Evolutionary conservation across 2,797 vertebrate species (phyloP).

Genomic region (Alcedo quadribrachys): DNA sequence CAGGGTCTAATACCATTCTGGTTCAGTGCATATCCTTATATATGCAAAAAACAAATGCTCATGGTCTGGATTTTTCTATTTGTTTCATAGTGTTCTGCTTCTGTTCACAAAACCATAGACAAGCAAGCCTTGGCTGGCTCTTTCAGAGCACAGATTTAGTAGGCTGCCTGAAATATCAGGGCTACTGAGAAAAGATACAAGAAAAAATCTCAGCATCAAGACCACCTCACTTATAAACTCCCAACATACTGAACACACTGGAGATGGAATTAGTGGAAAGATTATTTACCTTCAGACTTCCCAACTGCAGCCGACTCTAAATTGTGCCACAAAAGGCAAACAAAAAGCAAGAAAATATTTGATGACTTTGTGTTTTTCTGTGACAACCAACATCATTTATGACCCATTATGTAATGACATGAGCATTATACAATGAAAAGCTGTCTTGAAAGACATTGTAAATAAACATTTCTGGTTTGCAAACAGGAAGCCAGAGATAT

Average conservation of each 20-base stretch:
- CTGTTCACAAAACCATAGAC: neutral
- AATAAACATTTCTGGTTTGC: slow-evolving; percentile 50
- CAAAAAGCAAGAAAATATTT: neutral
- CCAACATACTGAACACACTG: neutral
- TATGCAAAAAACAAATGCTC: neutral
- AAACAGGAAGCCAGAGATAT: slow-evolving; percentile 45
- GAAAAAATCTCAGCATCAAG: neutral
- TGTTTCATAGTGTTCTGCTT: neutral
- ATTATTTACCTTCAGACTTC: slow-evolving; percentile 7
- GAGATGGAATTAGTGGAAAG: slow-evolving; percentile 20
- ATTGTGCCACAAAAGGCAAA: slow-evolving; percentile 2
- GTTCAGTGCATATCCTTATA: neutral
- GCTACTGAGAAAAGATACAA: neutral
- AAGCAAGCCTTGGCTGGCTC: neutral
- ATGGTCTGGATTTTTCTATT: rapidly evolving
- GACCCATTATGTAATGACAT: slow-evolving; percentile 25
- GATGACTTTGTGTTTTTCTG: slow-evolving; percentile 40
- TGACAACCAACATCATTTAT: slow-evolving; percentile 2
- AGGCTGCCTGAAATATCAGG: neutral
- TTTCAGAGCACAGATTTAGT: neutral
- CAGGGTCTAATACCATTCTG: neutral
- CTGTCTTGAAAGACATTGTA: slow-evolving; percentile 18
- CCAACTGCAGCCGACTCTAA: neutral
- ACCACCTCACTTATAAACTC: neutral
- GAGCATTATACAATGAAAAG: slow-evolving; percentile 30